phyloP scores from a whole-genome alignment of 2,888 invertebrate genomes.

The Chirona hameri region DNA sequence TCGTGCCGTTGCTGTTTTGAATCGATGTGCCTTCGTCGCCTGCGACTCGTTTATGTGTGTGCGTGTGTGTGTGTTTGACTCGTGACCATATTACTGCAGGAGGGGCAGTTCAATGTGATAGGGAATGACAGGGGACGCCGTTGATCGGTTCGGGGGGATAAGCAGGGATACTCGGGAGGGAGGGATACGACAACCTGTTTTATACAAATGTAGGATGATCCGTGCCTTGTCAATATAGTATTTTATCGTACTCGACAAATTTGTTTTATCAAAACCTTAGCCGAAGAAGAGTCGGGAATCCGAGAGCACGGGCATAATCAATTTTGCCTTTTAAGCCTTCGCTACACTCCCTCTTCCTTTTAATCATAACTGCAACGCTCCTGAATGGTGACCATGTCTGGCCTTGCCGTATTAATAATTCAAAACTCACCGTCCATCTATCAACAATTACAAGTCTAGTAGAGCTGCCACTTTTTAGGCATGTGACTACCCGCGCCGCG shows the following conservation, averaged over 20 bases:
- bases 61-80: background rate
- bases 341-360: no score
- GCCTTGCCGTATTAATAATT: no score
- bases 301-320: no score
- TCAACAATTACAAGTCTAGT: no score
- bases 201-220: background rate
- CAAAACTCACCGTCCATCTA: no score
- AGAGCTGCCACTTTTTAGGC: no score
- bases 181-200: background rate
- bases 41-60: background rate
- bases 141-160: background rate
- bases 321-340: no score
- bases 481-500: no score
- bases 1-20: background rate
- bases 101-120: background rate
- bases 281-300: no score
- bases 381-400: no score
- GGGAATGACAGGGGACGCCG: background rate
- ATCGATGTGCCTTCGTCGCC: background rate
- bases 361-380: no score
- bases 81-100: background rate
- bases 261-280: no score
- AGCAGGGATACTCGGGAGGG: background rate
- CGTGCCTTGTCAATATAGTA: conserved; percentile 24
- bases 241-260: background rate